A percentile compares a stretch with the other conserved stretches of the same genome.
Evolutionary conservation across 2,888 invertebrate species (phyloP).

Genomic region (Scaptomyza polygonia): DNA sequence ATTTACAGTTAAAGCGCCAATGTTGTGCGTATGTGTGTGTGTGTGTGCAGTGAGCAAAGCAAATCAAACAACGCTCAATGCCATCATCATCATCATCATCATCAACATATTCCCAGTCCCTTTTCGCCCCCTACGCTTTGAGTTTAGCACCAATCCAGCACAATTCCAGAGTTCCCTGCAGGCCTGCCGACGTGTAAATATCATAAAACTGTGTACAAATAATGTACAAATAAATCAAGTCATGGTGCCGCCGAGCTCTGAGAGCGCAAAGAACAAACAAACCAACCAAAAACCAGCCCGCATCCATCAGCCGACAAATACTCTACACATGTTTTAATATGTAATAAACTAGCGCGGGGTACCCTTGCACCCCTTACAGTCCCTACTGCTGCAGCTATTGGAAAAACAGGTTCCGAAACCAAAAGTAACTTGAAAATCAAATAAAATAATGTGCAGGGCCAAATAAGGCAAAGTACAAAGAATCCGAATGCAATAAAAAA

Average conservation of each 20-base stretch:
- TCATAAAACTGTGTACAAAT: slow-evolving; percentile 69
- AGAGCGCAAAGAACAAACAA: slow-evolving; percentile 62
- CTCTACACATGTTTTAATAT: slow-evolving; percentile 64
- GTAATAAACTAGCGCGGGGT: slow-evolving; percentile 42
- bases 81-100: too few species aligned
- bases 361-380: neutral
- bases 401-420: slow-evolving; percentile 32
- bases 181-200: slow-evolving; percentile 65
- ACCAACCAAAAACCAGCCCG: slow-evolving; percentile 61
- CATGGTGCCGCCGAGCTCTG: slow-evolving; percentile 33
- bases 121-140: slow-evolving; percentile 1
- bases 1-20: slow-evolving; percentile 46
- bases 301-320: slow-evolving; percentile 62
- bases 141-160: neutral
- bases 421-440: slow-evolving; percentile 50
- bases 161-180: slow-evolving; percentile 1
- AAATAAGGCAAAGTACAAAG: slow-evolving; percentile 23
- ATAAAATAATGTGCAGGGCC: slow-evolving; percentile 57
- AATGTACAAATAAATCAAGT: slow-evolving; percentile 70
- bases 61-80: slow-evolving; percentile 21
- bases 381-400: slow-evolving; percentile 25
- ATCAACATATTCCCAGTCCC: slow-evolving; percentile 18
- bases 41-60: slow-evolving; percentile 1
- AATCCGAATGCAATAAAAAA: slow-evolving; percentile 58
- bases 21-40: too few species aligned